Percentiles rank a stretch among this genome's conserved stretches.
Evolutionary conservation across 1,140 invertebrate genomes (phyloP).

Genomic region (Solenopsis fugax): DNA sequence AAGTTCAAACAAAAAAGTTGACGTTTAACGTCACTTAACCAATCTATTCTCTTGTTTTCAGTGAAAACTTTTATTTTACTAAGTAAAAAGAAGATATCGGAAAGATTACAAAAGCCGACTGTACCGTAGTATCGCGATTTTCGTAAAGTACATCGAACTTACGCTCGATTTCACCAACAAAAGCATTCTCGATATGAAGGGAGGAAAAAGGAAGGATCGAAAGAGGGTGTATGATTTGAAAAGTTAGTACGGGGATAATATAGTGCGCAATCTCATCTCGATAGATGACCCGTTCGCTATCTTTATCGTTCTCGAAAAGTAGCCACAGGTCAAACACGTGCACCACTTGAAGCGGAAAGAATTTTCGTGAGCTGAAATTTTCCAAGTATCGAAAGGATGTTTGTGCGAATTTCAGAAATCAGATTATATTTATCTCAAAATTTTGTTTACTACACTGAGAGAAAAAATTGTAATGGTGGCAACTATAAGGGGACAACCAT

Average conservation of each 20-base stretch:
- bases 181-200: not conserved
- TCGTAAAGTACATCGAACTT: not conserved
- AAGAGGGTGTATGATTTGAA: conserved; percentile 27
- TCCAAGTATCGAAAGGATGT: not conserved
- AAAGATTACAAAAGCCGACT: not conserved
- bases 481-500: too few relatives aligned
- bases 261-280: conserved; percentile 34
- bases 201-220: conserved; percentile 4
- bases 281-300: conserved; percentile 16
- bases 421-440: not conserved
- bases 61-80: not conserved
- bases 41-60: not conserved
- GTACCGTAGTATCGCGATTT: not conserved
- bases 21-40: not conserved
- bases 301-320: conserved; percentile 20
- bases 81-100: not conserved
- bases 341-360: not conserved
- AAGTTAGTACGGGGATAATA: conserved; percentile 31
- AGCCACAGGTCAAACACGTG: conserved; percentile 1
- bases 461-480: too few relatives aligned
- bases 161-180: not conserved
- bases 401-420: not conserved
- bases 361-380: conserved; percentile 4
- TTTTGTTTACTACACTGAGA: not conserved
- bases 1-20: not conserved